Evolutionary conservation across 1,140 invertebrate species (phyloP).

Genomic region (Lamellibrachia luymesi): DNA sequence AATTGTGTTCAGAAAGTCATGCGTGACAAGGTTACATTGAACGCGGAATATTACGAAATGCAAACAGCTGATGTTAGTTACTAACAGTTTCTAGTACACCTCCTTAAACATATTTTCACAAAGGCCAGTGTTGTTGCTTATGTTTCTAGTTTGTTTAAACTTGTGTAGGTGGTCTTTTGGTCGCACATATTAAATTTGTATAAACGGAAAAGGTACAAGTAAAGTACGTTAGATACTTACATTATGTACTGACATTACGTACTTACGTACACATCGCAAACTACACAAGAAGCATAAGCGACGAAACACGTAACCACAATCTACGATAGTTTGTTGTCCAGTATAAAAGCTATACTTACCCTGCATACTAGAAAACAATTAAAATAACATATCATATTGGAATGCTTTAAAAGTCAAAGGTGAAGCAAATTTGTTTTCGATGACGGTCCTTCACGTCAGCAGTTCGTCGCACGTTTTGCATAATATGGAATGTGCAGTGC

Average conservation of each 20-base stretch:
- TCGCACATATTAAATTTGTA: neutral
- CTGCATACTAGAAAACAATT: conserved; percentile 1
- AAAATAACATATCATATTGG: neutral
- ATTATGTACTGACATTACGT: too few species aligned
- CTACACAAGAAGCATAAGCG: neutral
- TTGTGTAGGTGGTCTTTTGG: neutral
- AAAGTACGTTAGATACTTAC: neutral
- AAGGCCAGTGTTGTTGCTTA: neutral
- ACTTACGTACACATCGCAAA: neutral
- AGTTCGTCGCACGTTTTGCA: neutral
- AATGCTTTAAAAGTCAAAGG: neutral
- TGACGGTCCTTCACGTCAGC: neutral
- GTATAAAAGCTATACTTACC: neutral
- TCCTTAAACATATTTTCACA: neutral
- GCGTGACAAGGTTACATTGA: neutral
- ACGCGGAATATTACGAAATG: neutral
- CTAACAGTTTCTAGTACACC: neutral
- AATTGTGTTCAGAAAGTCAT: neutral
- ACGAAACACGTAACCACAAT: neutral
- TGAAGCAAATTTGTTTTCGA: neutral
- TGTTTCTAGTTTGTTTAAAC: neutral
- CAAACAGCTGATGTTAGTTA: neutral
- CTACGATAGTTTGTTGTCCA: neutral
- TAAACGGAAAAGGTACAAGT: neutral
- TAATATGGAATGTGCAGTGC: neutral